A percentile compares a stretch with the other conserved stretches of the same genome.
These are phyloP conservation scores for Heteropelma amictum DNA, from an alignment of 2,888 invertebrate genomes.

Conservation along the genomic window DNA sequence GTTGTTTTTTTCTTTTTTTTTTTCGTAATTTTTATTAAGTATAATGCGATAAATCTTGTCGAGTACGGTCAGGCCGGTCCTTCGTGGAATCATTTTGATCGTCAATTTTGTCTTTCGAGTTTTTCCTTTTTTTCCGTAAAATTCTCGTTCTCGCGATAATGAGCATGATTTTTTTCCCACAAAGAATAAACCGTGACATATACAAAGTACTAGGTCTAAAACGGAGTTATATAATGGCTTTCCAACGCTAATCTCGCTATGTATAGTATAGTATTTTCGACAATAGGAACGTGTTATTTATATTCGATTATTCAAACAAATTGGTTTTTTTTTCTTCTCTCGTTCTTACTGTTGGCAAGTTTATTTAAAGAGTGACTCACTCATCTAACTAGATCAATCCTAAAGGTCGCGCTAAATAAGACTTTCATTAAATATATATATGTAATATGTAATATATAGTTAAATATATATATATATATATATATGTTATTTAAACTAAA, in stretches of 20 bases:
- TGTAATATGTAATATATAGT: constrained; percentile 8
- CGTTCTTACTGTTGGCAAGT: constrained; percentile 59
- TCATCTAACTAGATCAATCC: constrained; percentile 69
- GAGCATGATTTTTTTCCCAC: constrained; percentile 39
- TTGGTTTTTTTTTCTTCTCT: background rate
- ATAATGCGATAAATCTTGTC: constrained; percentile 74
- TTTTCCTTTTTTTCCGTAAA: background rate
- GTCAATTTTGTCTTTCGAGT: background rate
- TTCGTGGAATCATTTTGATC: constrained; percentile 65
- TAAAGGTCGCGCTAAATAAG: constrained; percentile 56
- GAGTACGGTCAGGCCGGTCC: constrained; percentile 71
- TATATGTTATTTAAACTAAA: constrained; percentile 42
- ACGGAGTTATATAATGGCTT: constrained; percentile 58
- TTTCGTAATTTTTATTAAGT: constrained; percentile 66
- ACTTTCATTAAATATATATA: constrained; percentile 51
- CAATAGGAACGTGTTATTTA: constrained; percentile 56
- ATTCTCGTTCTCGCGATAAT: background rate
- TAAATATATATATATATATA: constrained; percentile 26
- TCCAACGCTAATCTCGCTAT: constrained; percentile 57
- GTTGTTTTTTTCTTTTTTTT: constrained; percentile 30
- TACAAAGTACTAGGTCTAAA: constrained; percentile 55
- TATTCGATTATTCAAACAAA: background rate
- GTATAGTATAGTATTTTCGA: constrained; percentile 56
- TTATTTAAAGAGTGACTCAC: constrained; percentile 52
- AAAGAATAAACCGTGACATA: constrained; percentile 50